A percentile compares a stretch with the other conserved stretches of the same genome.
Evolutionary conservation across 2,113 vertebrate species (phyloP).

Genomic region (Chrysochloris asiatica): DNA sequence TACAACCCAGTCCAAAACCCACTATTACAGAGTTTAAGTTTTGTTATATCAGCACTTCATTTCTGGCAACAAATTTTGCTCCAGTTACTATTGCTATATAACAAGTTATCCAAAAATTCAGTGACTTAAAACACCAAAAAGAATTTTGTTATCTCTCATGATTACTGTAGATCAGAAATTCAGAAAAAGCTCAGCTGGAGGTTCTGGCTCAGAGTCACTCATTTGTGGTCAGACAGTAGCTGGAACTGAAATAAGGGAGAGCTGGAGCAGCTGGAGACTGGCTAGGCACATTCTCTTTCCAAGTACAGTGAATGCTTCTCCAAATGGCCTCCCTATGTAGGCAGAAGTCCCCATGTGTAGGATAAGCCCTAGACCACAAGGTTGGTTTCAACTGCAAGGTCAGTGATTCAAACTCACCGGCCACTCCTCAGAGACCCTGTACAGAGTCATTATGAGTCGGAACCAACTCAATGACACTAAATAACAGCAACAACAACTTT

Average conservation of each 20-base stretch:
- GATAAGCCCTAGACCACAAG: too few relatives aligned
- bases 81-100: neutral
- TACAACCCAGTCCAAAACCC: neutral
- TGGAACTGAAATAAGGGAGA: neutral
- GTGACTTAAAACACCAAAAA: neutral
- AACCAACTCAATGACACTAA: too few relatives aligned
- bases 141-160: neutral
- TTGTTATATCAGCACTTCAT: conserved; percentile 11
- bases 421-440: too few relatives aligned
- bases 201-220: neutral
- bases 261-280: neutral
- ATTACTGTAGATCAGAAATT: neutral
- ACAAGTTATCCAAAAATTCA: neutral
- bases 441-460: too few relatives aligned
- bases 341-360: too few relatives aligned
- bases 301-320: neutral
- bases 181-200: neutral
- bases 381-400: too few relatives aligned
- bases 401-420: too few relatives aligned
- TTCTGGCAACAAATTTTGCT: neutral
- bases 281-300: neutral
- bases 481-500: too few relatives aligned
- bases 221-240: neutral
- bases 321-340: neutral
- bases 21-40: neutral